Percentiles rank a stretch among this genome's conserved stretches.
Conservation (phyloP, 2,113 vertebrate species). For the Cyanistes caeruleus region DNA sequence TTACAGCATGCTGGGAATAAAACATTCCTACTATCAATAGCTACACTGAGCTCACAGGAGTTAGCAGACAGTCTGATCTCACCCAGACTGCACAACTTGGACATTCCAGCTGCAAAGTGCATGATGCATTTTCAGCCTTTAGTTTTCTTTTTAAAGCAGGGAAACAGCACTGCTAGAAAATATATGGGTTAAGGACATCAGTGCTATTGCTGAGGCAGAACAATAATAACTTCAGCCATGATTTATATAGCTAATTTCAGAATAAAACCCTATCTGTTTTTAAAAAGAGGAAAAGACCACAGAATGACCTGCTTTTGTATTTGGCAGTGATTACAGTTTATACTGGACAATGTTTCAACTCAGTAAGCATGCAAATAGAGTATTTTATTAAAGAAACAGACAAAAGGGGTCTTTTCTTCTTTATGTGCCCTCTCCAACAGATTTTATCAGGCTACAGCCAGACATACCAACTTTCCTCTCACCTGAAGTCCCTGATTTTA, state of each 20-base stretch:
- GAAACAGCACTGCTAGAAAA: background rate
- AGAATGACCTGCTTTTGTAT: conserved; percentile 31
- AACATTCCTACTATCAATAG: conserved; percentile 2
- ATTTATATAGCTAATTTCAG: conserved; percentile 60
- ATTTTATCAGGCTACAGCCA: conserved; percentile 44
- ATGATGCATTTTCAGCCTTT: background rate
- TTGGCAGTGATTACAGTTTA: conserved; percentile 14
- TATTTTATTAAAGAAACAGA: conserved; percentile 46
- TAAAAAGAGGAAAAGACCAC: conserved; percentile 24
- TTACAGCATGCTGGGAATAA: conserved; percentile 29
- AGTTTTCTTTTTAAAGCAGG: background rate
- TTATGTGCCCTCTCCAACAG: background rate
- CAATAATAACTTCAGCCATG: conserved; percentile 27
- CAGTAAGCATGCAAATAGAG: conserved; percentile 49
- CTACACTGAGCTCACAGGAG: background rate
- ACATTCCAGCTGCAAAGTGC: background rate
- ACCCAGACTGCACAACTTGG: background rate
- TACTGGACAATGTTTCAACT: conserved; percentile 56
- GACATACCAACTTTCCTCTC: background rate
- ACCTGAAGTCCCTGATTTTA: conserved; percentile 24
- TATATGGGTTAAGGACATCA: conserved; percentile 17
- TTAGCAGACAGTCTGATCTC: conserved; percentile 34
- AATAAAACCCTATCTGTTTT: conserved; percentile 34
- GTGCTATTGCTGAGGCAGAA: conserved; percentile 6
- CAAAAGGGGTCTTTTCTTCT: conserved; percentile 1